Conservation (phyloP, 2,797 vertebrate genomes). For the Liparis tanakae region DNA sequence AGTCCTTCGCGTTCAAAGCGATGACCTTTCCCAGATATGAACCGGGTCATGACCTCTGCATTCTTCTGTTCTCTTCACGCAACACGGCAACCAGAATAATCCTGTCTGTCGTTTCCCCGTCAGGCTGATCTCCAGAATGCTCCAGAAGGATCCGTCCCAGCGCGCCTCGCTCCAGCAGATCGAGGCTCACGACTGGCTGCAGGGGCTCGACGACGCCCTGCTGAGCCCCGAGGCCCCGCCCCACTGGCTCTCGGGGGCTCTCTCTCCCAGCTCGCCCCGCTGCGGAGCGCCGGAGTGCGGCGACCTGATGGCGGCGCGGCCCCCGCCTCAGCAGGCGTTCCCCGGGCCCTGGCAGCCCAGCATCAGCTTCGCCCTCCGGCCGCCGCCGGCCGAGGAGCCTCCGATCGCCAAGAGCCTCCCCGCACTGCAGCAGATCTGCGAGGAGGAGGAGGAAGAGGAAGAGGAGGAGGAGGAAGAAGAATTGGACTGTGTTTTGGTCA, state of each 20-base stretch:
- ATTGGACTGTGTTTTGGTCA: constrained; percentile 29
- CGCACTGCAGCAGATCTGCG: constrained; percentile 86
- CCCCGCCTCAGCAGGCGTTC: constrained; percentile 58
- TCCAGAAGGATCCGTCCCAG: constrained; percentile 85
- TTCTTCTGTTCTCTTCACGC: not conserved
- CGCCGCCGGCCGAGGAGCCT: constrained; percentile 77
- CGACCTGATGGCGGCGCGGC: constrained; percentile 75
- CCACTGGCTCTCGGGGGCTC: constrained; percentile 72
- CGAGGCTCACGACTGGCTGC: constrained; percentile 86
- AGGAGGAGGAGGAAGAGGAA: constrained; percentile 83
- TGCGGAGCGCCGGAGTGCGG: constrained; percentile 76
- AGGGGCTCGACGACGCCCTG: constrained; percentile 84
- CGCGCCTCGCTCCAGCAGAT: constrained; percentile 87
- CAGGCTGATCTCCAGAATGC: constrained; percentile 90
- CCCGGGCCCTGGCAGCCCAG: constrained; percentile 68
- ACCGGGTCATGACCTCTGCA: not conserved
- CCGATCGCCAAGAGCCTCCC: constrained; percentile 79
- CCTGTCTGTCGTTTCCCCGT: constrained; percentile 1
- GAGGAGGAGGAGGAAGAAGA: constrained; percentile 60
- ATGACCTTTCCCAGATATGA: constrained; percentile 3
- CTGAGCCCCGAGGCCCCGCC: constrained; percentile 84
- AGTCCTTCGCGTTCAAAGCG: not conserved
- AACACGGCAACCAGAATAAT: not conserved
- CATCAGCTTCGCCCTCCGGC: constrained; percentile 75
- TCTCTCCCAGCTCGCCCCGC: constrained; percentile 63